Evolutionary conservation across 2,888 invertebrate genomes (phyloP).

Genomic region (Melipona bicolor): DNA sequence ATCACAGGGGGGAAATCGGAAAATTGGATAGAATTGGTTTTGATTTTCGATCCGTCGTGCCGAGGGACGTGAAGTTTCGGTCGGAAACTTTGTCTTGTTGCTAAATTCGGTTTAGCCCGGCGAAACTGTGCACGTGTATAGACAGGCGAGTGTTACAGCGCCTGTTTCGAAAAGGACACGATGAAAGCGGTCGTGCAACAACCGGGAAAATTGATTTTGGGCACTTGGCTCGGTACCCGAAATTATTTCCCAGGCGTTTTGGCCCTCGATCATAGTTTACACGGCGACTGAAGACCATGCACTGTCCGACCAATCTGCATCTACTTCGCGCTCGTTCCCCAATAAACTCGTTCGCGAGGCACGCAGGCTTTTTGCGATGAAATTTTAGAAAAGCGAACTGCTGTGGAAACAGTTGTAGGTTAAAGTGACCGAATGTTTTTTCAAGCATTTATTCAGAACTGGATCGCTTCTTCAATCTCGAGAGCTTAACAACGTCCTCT

Average conservation of each 20-base stretch:
- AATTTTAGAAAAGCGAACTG: too few relatives aligned
- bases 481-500: too few relatives aligned
- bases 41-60: constrained; percentile 11
- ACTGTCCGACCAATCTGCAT: not conserved
- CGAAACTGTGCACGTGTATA: not conserved
- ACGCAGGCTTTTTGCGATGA: too few relatives aligned
- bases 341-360: too few relatives aligned
- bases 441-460: too few relatives aligned
- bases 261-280: not conserved
- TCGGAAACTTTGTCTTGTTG: constrained; percentile 17
- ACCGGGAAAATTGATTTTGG: constrained; percentile 13
- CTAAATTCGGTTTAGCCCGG: constrained; percentile 17
- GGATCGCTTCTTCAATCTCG: too few relatives aligned
- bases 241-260: constrained; percentile 1
- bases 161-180: constrained; percentile 14
- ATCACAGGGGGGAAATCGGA: not conserved
- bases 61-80: not conserved
- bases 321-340: not conserved
- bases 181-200: constrained; percentile 7
- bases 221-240: not conserved
- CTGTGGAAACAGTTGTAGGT: too few relatives aligned
- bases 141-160: not conserved
- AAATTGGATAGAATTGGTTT: not conserved
- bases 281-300: not conserved
- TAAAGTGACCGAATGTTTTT: too few relatives aligned